Evolutionary conservation across 1,140 invertebrate genomes (phyloP).

Genomic region (Lethrus apterus): DNA sequence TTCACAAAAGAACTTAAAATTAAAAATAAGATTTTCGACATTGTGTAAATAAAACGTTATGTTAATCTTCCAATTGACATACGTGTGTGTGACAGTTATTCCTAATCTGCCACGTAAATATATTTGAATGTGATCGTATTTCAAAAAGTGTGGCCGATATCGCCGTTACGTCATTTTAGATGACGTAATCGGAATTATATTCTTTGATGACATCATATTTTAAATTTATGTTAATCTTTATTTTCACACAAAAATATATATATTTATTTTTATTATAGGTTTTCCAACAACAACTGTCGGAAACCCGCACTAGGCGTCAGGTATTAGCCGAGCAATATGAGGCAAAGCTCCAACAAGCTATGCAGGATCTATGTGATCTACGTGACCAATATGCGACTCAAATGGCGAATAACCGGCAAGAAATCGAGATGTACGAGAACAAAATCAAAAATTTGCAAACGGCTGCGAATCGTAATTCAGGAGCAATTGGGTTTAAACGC

Average conservation of each 20-base stretch:
- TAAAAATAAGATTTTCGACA: no score
- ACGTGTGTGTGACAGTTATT: no score
- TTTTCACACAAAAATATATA: no score
- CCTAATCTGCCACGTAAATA: no score
- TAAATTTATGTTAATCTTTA: no score
- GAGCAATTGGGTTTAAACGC: conserved; percentile 57
- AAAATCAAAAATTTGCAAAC: conserved; percentile 63
- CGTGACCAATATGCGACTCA: conserved; percentile 89
- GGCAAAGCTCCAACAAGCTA: conserved; percentile 79
- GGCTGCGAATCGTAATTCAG: conserved; percentile 57
- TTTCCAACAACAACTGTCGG: conserved; percentile 76
- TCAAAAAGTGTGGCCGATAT: no score
- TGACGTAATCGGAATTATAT: no score
- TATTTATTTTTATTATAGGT: conserved; percentile 34
- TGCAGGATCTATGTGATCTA: conserved; percentile 86
- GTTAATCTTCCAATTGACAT: no score
- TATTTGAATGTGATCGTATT: no score
- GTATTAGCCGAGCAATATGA: conserved; percentile 88
- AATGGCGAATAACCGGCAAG: conserved; percentile 77
- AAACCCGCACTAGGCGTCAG: conserved; percentile 74
- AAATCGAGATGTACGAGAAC: conserved; percentile 78
- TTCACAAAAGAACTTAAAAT: not conserved
- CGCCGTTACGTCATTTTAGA: no score
- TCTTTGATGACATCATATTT: no score
- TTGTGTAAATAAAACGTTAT: no score